Conservation (phyloP, 1,140 invertebrate genomes). For the Rhyacophila brunnea region DNA sequence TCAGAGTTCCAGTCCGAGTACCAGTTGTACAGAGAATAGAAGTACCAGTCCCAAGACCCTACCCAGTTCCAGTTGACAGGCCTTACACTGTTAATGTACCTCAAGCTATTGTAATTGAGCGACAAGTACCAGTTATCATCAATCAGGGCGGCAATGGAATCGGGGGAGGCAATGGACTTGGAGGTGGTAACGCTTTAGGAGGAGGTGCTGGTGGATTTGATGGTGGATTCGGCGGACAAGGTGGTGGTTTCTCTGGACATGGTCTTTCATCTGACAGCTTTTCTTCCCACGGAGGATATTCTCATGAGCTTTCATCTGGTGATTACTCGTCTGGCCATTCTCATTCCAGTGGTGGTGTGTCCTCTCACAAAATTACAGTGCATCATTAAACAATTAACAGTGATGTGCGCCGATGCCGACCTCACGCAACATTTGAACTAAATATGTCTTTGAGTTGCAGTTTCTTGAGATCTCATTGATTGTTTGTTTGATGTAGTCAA, state of each 20-base stretch:
- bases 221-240: conserved; percentile 21
- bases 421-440: too few relatives aligned
- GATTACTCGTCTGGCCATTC: not conserved
- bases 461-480: too few relatives aligned
- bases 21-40: conserved; percentile 40
- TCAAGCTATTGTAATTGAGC: conserved; percentile 50
- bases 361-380: conserved; percentile 9
- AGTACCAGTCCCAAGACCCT: conserved; percentile 40
- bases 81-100: conserved; percentile 45
- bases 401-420: too few relatives aligned
- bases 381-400: conserved; percentile 6
- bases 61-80: conserved; percentile 42
- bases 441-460: too few relatives aligned
- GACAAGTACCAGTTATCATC: conserved; percentile 50
- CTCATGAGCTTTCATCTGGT: not conserved
- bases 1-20: conserved; percentile 56
- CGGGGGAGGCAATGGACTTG: conserved; percentile 32
- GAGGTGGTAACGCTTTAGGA: conserved; percentile 27
- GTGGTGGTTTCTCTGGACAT: not conserved
- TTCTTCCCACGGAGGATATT: conserved; percentile 9
- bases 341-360: conserved; percentile 4
- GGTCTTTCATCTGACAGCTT: conserved; percentile 6
- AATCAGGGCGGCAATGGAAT: conserved; percentile 35
- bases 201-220: conserved; percentile 23
- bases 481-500: too few relatives aligned